A percentile compares a stretch with the other conserved stretches of the same genome.
These are phyloP conservation scores for Aselliscus stoliczkanus DNA, from an alignment of 2,797 vertebrate genomes.

Conservation along the genomic window DNA sequence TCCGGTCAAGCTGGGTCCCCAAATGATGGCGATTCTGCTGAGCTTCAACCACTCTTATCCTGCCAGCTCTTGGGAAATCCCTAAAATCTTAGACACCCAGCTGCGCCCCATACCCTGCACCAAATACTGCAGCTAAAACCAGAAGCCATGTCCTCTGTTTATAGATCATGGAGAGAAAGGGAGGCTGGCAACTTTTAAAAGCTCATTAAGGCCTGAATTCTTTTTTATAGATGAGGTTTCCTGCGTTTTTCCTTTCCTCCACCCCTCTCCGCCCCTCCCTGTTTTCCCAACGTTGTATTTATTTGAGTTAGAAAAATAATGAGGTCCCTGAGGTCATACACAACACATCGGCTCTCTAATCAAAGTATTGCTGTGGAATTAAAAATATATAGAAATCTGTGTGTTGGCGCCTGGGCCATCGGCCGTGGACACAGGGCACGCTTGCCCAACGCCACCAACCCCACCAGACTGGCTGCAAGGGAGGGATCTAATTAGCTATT, in stretches of 20 bases:
- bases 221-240: slow-evolving; percentile 54
- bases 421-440: not conserved
- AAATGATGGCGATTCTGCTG: not conserved
- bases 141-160: not conserved
- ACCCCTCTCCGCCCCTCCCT: not conserved
- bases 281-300: slow-evolving; percentile 55
- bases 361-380: slow-evolving; percentile 63
- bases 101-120: no score
- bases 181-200: slow-evolving; percentile 47
- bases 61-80: not conserved
- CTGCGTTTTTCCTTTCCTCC: not conserved
- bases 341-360: slow-evolving; percentile 62
- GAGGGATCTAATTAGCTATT: not conserved
- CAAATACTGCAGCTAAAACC: not conserved
- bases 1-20: not conserved
- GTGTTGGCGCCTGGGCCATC: rapidly evolving
- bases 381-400: slow-evolving; percentile 29
- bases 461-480: not conserved
- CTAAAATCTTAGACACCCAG: not conserved
- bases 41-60: no score
- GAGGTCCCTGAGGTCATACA: slow-evolving; percentile 69
- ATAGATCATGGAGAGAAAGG: not conserved
- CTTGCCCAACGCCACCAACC: not conserved
- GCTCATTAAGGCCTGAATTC: slow-evolving; percentile 50
- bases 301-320: slow-evolving; percentile 74